phyloP scores from a whole-genome alignment of 1,140 invertebrate genomes.

The Atta texana region DNA sequence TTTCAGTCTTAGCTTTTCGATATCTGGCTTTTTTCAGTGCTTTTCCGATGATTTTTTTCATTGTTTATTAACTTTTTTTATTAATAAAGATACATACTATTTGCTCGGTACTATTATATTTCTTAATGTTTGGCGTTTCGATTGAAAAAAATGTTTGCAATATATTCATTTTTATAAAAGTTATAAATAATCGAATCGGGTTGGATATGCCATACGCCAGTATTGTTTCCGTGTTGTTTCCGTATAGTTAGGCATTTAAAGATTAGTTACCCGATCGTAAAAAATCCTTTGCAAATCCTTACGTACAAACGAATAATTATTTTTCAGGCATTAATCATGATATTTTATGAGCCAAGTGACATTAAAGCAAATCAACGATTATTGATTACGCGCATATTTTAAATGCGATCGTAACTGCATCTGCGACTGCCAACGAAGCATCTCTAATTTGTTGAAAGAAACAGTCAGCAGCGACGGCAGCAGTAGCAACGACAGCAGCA shows the following conservation, averaged over 20 bases:
- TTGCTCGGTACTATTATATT: too few species aligned
- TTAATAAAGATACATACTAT: too few species aligned
- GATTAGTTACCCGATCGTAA: not conserved
- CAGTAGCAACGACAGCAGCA: conserved; percentile 60
- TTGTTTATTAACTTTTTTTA: too few species aligned
- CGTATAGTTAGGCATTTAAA: too few species aligned
- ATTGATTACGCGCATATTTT: conserved; percentile 23
- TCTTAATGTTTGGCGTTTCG: too few species aligned
- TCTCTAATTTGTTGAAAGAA: conserved; percentile 70
- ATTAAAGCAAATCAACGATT: not conserved
- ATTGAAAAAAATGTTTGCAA: too few species aligned
- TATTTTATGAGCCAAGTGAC: not conserved
- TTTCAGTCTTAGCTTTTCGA: not conserved
- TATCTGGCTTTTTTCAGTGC: too few species aligned
- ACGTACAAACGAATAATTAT: conserved; percentile 7
- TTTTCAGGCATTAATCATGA: conserved; percentile 5
- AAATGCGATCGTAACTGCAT: conserved; percentile 21
- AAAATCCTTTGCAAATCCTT: not conserved
- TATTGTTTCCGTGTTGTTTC: too few species aligned
- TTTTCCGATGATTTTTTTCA: too few species aligned
- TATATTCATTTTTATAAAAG: too few species aligned
- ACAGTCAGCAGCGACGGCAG: conserved; percentile 70
- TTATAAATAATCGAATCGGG: too few species aligned
- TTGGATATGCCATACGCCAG: too few species aligned
- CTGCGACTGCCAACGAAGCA: conserved; percentile 35